These are phyloP conservation scores for Silurus glanis DNA, from an alignment of 2,113 vertebrate species.

Conservation along the genomic window DNA sequence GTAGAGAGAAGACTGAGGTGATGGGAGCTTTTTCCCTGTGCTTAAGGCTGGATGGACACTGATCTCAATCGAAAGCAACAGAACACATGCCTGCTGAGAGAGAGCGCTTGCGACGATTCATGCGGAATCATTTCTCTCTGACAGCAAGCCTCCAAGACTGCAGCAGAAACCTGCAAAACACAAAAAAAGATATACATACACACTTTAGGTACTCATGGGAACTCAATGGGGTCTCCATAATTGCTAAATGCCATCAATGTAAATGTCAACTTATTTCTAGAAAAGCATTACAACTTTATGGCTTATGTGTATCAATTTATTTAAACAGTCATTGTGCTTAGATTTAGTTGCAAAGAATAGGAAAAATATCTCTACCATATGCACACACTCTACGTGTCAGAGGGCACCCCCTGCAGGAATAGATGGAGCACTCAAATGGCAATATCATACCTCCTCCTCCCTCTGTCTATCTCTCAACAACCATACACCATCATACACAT, in stretches of 20 bases:
- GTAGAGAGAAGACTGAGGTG: conserved; percentile 30
- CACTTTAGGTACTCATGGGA: not conserved
- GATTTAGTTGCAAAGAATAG: conserved; percentile 12
- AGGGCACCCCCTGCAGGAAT: conserved; percentile 58
- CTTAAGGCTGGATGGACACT: conserved; percentile 78
- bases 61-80: conserved; percentile 83
- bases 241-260: not conserved
- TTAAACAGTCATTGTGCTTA: not conserved
- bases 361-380: conserved; percentile 55
- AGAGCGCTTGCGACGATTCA: conserved; percentile 89
- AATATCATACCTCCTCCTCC: conserved; percentile 60
- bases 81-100: conserved; percentile 89
- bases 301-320: conserved; percentile 4
- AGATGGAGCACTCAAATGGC: conserved; percentile 65
- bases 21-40: conserved; percentile 55
- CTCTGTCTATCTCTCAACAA: not conserved
- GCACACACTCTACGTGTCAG: conserved; percentile 47
- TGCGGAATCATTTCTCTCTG: conserved; percentile 97
- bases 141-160: conserved; percentile 75
- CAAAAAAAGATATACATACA: conserved; percentile 1
- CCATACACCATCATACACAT: conserved; percentile 25
- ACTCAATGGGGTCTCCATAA: not conserved
- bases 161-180: conserved; percentile 66
- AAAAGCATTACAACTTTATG: not conserved
- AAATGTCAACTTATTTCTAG: too few species aligned